Evolutionary conservation across 1,140 invertebrate species (phyloP).

Genomic region (Brachionus manjavacas): DNA sequence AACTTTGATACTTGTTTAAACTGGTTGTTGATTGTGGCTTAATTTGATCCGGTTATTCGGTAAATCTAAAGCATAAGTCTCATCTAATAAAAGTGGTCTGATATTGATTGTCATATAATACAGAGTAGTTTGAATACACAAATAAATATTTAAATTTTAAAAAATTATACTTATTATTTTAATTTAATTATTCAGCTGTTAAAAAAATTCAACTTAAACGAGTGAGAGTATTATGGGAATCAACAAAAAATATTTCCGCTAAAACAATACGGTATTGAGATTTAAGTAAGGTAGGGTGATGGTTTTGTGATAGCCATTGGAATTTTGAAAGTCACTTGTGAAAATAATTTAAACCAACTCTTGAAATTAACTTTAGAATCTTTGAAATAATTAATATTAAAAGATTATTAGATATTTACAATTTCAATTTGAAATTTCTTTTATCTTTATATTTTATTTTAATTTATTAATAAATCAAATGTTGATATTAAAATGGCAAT

Average conservation of each 20-base stretch:
- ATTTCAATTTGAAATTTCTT: too few species aligned
- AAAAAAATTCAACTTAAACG: neutral
- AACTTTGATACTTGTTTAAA: conserved; percentile 13
- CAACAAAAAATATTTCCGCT: neutral
- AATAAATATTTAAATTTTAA: neutral
- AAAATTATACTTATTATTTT: neutral
- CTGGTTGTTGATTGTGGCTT: neutral
- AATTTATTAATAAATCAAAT: too few species aligned
- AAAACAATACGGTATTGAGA: too few species aligned
- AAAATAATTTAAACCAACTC: too few species aligned
- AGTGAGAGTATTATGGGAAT: neutral
- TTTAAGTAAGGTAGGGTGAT: too few species aligned
- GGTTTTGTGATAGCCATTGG: too few species aligned
- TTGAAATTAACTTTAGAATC: too few species aligned
- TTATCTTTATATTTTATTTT: too few species aligned
- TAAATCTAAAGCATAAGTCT: neutral
- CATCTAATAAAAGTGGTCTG: neutral
- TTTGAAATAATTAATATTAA: too few species aligned
- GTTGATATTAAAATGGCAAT: too few species aligned
- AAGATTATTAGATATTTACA: too few species aligned
- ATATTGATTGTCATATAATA: neutral
- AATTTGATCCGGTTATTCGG: conserved; percentile 7
- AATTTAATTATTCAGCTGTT: neutral
- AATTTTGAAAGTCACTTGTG: too few species aligned
- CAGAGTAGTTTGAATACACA: neutral